A percentile compares a stretch with the other conserved stretches of the same genome.
Conservation (phyloP, 92 coral and sea anemone species). For the Epizoanthus illoricatus region DNA sequence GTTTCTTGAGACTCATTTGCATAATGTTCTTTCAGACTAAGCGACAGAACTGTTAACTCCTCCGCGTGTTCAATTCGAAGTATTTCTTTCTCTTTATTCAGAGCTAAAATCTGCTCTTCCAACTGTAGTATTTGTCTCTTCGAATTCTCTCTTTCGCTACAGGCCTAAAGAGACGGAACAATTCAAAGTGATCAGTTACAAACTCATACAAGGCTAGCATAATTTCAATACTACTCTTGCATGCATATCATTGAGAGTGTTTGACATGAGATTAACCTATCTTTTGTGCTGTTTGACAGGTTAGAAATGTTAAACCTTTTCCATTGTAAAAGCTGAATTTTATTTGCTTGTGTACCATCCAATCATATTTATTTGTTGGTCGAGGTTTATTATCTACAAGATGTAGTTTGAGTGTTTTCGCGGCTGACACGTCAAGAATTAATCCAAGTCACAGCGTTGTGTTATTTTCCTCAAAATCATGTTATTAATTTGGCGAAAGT, state of each 20-base stretch:
- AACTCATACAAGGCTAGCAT: too few species aligned
- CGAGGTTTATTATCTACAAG: not conserved
- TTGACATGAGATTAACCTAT: constrained; percentile 10
- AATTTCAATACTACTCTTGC: constrained; percentile 1
- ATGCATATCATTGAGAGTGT: constrained; percentile 19
- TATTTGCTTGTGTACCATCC: constrained; percentile 27
- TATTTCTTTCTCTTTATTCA: constrained; percentile 59
- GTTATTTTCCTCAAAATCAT: not conserved
- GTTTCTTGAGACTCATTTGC: constrained; percentile 43
- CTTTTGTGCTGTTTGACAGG: constrained; percentile 32
- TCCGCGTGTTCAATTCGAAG: constrained; percentile 74
- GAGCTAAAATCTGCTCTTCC: constrained; percentile 56
- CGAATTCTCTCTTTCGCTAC: constrained; percentile 60
- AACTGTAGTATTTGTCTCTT: constrained; percentile 52
- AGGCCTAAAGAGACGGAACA: constrained; percentile 46
- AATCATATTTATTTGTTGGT: not conserved
- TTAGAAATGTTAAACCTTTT: constrained; percentile 1
- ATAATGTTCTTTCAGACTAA: constrained; percentile 76
- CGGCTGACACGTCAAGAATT: not conserved
- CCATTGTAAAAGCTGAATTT: constrained; percentile 9
- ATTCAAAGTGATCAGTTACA: not conserved
- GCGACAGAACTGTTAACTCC: constrained; percentile 73
- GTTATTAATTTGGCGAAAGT: not conserved
- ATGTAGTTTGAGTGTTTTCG: not conserved
- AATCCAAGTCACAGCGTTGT: not conserved